phyloP scores from a whole-genome alignment of 2,888 invertebrate genomes.

The Arge pagana region DNA sequence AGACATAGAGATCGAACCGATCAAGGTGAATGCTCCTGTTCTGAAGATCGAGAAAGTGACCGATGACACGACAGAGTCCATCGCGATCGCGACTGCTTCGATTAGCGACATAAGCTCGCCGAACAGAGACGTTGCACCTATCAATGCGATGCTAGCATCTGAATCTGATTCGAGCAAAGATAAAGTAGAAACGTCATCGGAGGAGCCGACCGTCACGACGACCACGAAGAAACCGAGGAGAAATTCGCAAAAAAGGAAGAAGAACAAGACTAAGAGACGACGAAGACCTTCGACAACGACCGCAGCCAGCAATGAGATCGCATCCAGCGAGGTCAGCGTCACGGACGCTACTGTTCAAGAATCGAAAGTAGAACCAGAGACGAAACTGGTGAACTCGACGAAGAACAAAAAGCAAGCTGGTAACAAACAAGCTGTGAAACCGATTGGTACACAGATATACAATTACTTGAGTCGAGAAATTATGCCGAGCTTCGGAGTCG shows the following conservation, averaged over 20 bases:
- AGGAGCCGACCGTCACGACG: slow-evolving; percentile 55
- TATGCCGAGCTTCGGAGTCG: slow-evolving; percentile 80
- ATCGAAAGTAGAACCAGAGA: slow-evolving; percentile 55
- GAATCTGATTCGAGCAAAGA: slow-evolving; percentile 47
- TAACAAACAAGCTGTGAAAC: slow-evolving; percentile 58
- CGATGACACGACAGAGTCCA: slow-evolving; percentile 25
- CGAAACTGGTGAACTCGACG: slow-evolving; percentile 51
- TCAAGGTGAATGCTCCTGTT: slow-evolving; percentile 43
- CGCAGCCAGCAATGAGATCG: slow-evolving; percentile 40
- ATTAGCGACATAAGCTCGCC: slow-evolving; percentile 61
- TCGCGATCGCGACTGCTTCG: slow-evolving; percentile 49
- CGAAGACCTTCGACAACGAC: slow-evolving; percentile 64
- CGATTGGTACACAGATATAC: slow-evolving; percentile 75
- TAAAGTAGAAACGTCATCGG: slow-evolving; percentile 50
- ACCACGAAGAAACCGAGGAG: slow-evolving; percentile 63
- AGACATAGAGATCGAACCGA: slow-evolving; percentile 44
- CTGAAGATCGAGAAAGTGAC: slow-evolving; percentile 42
- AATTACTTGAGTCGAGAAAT: slow-evolving; percentile 79
- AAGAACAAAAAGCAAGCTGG: slow-evolving; percentile 61
- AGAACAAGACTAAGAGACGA: slow-evolving; percentile 64
- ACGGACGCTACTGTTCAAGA: slow-evolving; percentile 48
- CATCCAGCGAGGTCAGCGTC: slow-evolving; percentile 14
- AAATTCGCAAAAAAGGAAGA: slow-evolving; percentile 60
- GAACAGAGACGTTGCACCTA: slow-evolving; percentile 54
- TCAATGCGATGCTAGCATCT: slow-evolving; percentile 58